A percentile compares a stretch with the other conserved stretches of the same genome.
Conservation (phyloP, 2,797 vertebrate species). For the Melanotaenia nigrans region DNA sequence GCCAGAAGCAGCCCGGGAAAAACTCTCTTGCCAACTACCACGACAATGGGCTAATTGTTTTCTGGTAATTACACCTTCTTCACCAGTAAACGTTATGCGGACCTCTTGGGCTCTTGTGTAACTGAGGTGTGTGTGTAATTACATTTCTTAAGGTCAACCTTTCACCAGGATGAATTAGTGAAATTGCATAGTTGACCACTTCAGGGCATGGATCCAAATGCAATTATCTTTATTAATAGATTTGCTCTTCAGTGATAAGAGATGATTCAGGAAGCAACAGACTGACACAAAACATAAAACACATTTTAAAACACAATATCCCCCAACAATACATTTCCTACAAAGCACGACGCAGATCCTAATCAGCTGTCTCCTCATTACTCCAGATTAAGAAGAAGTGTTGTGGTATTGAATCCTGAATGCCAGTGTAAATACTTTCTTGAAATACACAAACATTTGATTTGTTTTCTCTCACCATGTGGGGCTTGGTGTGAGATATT, state of each 20-base stretch:
- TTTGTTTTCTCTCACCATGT: conserved; percentile 77
- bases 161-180: conserved; percentile 88
- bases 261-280: conserved; percentile 66
- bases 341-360: conserved; percentile 14
- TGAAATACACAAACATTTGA: conserved; percentile 63
- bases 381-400: conserved; percentile 50
- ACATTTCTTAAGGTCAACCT: conserved; percentile 89
- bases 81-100: conserved; percentile 79
- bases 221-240: conserved; percentile 87
- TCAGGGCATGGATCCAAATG: conserved; percentile 83
- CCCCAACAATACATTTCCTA: conserved; percentile 5
- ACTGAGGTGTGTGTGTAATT: conserved; percentile 88
- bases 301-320: conserved; percentile 24
- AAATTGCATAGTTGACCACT: conserved; percentile 89
- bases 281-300: conserved; percentile 52
- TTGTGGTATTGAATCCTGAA: conserved; percentile 54
- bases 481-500: conserved; percentile 76
- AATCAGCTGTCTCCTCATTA: conserved; percentile 34
- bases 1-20: conserved; percentile 58
- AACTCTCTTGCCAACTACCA: conserved; percentile 59
- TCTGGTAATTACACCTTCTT: conserved; percentile 85
- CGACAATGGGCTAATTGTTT: conserved; percentile 82
- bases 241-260: conserved; percentile 71
- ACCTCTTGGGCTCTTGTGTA: conserved; percentile 82
- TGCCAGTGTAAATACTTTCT: conserved; percentile 54